Conservation (phyloP, 2,113 vertebrate species). For the Silurus meridionalis region DNA sequence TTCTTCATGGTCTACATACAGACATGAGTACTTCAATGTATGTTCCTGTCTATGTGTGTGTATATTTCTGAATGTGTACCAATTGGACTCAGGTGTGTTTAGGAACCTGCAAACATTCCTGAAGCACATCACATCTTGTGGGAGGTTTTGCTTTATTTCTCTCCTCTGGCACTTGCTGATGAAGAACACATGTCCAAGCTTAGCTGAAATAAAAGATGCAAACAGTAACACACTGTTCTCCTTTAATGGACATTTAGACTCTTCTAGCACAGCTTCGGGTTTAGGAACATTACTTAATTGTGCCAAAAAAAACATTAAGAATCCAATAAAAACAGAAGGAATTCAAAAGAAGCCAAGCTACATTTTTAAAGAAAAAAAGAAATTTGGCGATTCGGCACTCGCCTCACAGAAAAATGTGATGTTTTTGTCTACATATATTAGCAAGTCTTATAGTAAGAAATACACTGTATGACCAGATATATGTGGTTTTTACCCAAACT, state of each 20-base stretch:
- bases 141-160: not conserved
- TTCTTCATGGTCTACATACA: not conserved
- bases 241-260: not conserved
- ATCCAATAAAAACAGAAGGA: not conserved
- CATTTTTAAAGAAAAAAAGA: not conserved
- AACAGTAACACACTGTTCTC: not conserved
- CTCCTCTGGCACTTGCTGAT: not conserved
- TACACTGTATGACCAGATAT: no score
- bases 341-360: not conserved
- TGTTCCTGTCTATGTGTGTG: not conserved
- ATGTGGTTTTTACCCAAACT: no score
- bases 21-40: not conserved
- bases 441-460: no score
- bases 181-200: conserved; percentile 8
- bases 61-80: not conserved
- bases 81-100: not conserved
- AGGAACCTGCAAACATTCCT: not conserved
- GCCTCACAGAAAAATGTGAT: not conserved
- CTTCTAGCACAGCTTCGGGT: not conserved
- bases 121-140: not conserved
- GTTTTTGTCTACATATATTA: not conserved
- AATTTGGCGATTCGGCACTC: not conserved
- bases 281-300: not conserved
- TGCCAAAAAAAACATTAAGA: not conserved
- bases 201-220: not conserved